Conservation (phyloP, 2,888 invertebrate genomes). For the Gari tellinella region DNA sequence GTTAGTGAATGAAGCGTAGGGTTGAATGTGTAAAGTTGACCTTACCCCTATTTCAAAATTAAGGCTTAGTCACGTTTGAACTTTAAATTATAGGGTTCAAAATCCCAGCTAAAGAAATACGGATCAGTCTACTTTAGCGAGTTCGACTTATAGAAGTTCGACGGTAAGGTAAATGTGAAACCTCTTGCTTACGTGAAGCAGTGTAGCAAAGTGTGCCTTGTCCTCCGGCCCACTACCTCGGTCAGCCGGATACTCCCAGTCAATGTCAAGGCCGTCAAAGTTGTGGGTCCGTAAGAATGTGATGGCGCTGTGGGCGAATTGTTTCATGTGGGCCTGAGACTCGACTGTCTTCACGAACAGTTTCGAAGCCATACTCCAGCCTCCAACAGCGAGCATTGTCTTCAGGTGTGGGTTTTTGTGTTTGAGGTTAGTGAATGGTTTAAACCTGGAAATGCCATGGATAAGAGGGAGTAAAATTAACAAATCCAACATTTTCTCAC, state of each 20-base stretch:
- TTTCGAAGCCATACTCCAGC: conserved; percentile 76
- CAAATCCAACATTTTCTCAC: too few relatives aligned
- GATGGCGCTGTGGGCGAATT: conserved; percentile 60
- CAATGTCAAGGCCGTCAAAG: conserved; percentile 94
- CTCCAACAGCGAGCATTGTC: conserved; percentile 77
- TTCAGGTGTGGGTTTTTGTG: conserved; percentile 68
- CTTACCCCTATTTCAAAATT: too few relatives aligned
- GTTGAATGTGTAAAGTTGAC: too few relatives aligned
- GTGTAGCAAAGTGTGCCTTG: conserved; percentile 64
- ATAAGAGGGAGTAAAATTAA: too few relatives aligned
- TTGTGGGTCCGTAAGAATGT: conserved; percentile 83
- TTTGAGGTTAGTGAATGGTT: conserved; percentile 50
- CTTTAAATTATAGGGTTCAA: too few relatives aligned
- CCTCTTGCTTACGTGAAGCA: conserved; percentile 42
- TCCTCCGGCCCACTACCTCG: conserved; percentile 72
- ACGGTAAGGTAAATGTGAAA: too few relatives aligned
- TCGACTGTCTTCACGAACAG: conserved; percentile 77
- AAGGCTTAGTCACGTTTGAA: too few relatives aligned
- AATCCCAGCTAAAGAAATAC: too few relatives aligned
- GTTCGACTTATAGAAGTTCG: too few relatives aligned
- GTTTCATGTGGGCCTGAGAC: conserved; percentile 49
- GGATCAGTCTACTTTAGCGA: too few relatives aligned
- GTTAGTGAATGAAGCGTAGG: too few relatives aligned
- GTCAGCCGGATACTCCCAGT: conserved; percentile 94
- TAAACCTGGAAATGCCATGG: conserved; percentile 6